Base-by-base conservation (phyloP, 1,140 invertebrate genomes). In the Lordiphosa collinella region DNA sequence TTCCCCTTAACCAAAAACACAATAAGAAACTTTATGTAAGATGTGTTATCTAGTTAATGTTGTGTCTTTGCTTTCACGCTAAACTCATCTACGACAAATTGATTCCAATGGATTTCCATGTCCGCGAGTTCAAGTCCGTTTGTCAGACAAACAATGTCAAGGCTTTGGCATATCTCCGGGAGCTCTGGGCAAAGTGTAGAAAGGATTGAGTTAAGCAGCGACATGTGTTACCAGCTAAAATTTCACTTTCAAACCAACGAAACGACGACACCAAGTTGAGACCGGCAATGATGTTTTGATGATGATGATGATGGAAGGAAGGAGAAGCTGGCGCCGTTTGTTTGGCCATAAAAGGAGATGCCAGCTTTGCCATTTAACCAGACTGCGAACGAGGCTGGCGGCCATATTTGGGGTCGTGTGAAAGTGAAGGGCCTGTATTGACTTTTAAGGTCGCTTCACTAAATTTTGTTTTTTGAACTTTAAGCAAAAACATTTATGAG, bases 351-450 rank as follows among this genome's bases (percentile, higher is more conserved):
- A 71, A 80, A 60, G 76, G 76, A 67, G 76, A 72, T 37, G 63
- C 53, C 74, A 55, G 72, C 60, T 70, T 76, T 68, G 78, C 65
- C 70, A 80, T 79, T 66, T 70, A 70, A 71, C 55, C 56, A 50
- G 46, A 52, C 48, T 29, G 25, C 25, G 5, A 29, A 52, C 50
- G 14, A 64, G 41, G 43, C 57, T 63, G 34, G 53, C 74, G 34
- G 53, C 74, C 71, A 66, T 54, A 66, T 59, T 58, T 40, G 36
- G 34, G 34, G 36, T 50, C 38, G 53, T 72, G 68, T 80, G 75
- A 80, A 80, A 80, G 76, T 84, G 78, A 82, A 82, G 76, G 78
- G 78, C 66, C 55, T 31, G 63, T 22, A 41, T 7, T 41, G 69
- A 47, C 37, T 68, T 57, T 57, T 75, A 44, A 65, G 63, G 64